Evolutionary conservation across 2,113 vertebrate species (phyloP).

Genomic region (Beaufortia kweichowensis): DNA sequence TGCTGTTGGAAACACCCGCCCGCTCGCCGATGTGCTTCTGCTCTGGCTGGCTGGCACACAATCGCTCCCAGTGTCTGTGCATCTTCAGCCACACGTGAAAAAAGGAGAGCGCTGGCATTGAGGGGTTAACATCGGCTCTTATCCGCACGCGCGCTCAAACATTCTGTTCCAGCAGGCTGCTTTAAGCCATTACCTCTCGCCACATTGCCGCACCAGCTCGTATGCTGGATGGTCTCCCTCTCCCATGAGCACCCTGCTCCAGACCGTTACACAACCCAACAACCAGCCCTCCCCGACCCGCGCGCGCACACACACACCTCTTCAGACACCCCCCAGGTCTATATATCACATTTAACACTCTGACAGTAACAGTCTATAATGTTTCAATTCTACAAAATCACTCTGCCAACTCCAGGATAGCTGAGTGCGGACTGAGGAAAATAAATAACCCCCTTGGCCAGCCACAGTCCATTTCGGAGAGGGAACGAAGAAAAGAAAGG

Average conservation of each 20-base stretch:
- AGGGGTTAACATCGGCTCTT: constrained; percentile 13
- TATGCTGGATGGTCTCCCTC: constrained; percentile 85
- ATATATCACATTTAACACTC: constrained; percentile 99
- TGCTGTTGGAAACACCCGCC: constrained; percentile 33
- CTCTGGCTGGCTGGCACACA: constrained; percentile 47
- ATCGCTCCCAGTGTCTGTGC: constrained; percentile 31
- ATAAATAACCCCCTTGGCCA: constrained; percentile 92
- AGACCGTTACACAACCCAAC: constrained; percentile 42
- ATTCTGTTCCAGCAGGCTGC: constrained; percentile 82
- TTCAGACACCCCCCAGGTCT: constrained; percentile 84
- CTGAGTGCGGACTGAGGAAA: constrained; percentile 95
- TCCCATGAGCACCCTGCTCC: constrained; percentile 43
- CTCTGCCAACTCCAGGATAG: constrained; percentile 96
- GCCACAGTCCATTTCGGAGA: constrained; percentile 77
- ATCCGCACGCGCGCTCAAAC: constrained; percentile 36
- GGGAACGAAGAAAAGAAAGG: constrained; percentile 58
- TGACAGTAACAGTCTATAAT: constrained; percentile 99
- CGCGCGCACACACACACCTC: constrained; percentile 49
- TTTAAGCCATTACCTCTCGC: constrained; percentile 92
- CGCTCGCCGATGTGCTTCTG: constrained; percentile 39
- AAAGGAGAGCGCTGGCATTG: constrained; percentile 9
- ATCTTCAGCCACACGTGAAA: constrained; percentile 43
- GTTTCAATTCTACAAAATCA: constrained; percentile 99
- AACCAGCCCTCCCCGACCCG: constrained; percentile 75
- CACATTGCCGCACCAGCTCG: constrained; percentile 95